phyloP scores from a whole-genome alignment of 2,888 invertebrate species.

The Cheiracanthium punctorium region DNA sequence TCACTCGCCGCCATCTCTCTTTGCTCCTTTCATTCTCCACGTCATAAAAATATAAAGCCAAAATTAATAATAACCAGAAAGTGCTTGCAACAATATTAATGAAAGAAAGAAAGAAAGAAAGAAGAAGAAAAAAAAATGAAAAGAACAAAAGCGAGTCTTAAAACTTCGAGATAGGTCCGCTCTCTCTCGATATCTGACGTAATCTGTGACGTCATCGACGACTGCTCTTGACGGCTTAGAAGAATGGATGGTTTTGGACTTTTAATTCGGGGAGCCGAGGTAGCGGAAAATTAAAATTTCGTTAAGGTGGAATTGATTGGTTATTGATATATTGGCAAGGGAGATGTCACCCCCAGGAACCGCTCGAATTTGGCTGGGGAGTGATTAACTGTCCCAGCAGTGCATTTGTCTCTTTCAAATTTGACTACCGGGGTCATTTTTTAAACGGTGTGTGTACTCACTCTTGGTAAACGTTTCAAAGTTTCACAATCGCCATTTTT shows the following conservation, averaged over 20 bases:
- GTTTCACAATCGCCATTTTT: no score
- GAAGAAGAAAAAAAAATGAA: not conserved
- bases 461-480: no score
- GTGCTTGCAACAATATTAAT: constrained; percentile 14
- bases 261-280: not conserved
- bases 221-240: not conserved
- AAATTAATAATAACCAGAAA: constrained; percentile 42
- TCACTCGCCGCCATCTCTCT: not conserved
- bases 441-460: no score
- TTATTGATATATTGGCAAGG: not conserved
- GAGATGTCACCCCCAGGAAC: not conserved
- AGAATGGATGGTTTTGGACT: not conserved
- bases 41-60: constrained; percentile 49
- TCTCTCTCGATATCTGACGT: not conserved
- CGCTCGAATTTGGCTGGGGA: no score
- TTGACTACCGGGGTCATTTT: no score
- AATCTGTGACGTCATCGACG: not conserved
- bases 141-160: not conserved
- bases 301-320: not conserved
- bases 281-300: constrained; percentile 15
- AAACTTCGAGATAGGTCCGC: constrained; percentile 1
- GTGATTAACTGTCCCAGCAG: no score
- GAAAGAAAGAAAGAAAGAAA: not conserved
- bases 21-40: not conserved
- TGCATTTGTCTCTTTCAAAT: no score